phyloP scores from a whole-genome alignment of 2,888 invertebrate genomes.

The Plutella xylostella region DNA sequence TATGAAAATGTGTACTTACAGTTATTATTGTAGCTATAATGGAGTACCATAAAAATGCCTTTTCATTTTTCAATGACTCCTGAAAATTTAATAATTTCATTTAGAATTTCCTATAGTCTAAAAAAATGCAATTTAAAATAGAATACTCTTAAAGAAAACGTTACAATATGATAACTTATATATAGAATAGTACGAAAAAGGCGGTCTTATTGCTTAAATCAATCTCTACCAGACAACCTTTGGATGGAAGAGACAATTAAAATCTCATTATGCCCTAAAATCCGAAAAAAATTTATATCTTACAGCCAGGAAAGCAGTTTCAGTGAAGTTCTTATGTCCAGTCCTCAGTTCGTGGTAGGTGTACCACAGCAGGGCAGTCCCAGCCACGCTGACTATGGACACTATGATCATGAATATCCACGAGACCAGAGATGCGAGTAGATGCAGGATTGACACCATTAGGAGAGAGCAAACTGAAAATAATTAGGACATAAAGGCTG shows the following conservation, averaged over 20 bases:
- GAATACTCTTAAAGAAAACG: background rate
- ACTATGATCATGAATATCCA: slow-evolving; percentile 90
- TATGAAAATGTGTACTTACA: slow-evolving; percentile 70
- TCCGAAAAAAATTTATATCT: too few relatives aligned
- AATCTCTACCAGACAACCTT: too few relatives aligned
- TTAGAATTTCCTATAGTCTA: background rate
- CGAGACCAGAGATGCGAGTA: slow-evolving; percentile 85
- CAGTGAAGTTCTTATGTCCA: slow-evolving; percentile 51
- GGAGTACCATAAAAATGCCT: slow-evolving; percentile 85
- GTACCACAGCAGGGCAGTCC: slow-evolving; percentile 88
- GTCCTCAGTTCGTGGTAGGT: slow-evolving; percentile 83
- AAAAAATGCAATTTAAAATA: background rate
- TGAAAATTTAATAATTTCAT: slow-evolving; percentile 59
- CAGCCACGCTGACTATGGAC: slow-evolving; percentile 79
- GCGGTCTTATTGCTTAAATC: too few relatives aligned
- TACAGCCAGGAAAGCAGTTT: slow-evolving; percentile 41
- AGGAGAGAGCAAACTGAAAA: slow-evolving; percentile 83
- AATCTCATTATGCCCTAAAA: too few relatives aligned
- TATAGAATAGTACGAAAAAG: too few relatives aligned
- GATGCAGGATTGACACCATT: slow-evolving; percentile 86
- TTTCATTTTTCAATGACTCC: slow-evolving; percentile 87
- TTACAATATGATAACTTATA: too few relatives aligned
- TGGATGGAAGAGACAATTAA: too few relatives aligned
- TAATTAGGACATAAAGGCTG: too few relatives aligned
- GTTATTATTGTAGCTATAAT: slow-evolving; percentile 90